These are phyloP conservation scores for Macrophya annulata DNA, from an alignment of 2,888 invertebrate species.

Conservation along the genomic window DNA sequence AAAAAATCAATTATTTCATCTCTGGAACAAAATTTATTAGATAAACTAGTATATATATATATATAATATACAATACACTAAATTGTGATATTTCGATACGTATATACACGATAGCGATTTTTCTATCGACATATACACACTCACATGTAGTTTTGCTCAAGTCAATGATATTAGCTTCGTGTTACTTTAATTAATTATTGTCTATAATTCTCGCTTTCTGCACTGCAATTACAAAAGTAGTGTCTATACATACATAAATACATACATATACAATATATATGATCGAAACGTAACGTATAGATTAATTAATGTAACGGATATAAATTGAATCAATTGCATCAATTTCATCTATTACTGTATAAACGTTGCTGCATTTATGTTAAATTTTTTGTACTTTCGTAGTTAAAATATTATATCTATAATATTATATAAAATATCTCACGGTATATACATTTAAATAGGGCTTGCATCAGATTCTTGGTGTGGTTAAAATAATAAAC, in stretches of 20 bases:
- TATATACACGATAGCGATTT: conserved; percentile 34
- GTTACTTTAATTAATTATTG: conserved; percentile 3
- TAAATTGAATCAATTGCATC: conserved; percentile 3
- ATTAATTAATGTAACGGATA: conserved; percentile 46
- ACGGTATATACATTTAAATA: conserved; percentile 37
- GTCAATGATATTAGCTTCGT: conserved; percentile 5
- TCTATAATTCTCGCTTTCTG: conserved; percentile 9
- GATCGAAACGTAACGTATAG: not conserved
- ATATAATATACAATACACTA: not conserved
- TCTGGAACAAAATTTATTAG: not conserved
- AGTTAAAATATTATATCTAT: conserved; percentile 11
- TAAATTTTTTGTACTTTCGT: conserved; percentile 48
- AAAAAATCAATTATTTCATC: conserved; percentile 12
- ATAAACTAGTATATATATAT: conserved; percentile 7
- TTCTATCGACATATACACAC: conserved; percentile 9
- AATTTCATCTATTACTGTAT: conserved; percentile 36
- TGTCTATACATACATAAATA: not conserved
- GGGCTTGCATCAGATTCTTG: conserved; percentile 74
- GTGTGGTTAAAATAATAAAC: conserved; percentile 79
- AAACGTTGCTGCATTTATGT: conserved; percentile 35
- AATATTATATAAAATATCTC: no score
- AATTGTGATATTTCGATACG: conserved; percentile 50
- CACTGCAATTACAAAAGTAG: not conserved
- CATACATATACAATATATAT: not conserved
- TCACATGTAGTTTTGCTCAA: conserved; percentile 43